Base-by-base conservation (phyloP, 2,888 invertebrate genomes). In the Drosophila pseudotalamancana region DNA sequence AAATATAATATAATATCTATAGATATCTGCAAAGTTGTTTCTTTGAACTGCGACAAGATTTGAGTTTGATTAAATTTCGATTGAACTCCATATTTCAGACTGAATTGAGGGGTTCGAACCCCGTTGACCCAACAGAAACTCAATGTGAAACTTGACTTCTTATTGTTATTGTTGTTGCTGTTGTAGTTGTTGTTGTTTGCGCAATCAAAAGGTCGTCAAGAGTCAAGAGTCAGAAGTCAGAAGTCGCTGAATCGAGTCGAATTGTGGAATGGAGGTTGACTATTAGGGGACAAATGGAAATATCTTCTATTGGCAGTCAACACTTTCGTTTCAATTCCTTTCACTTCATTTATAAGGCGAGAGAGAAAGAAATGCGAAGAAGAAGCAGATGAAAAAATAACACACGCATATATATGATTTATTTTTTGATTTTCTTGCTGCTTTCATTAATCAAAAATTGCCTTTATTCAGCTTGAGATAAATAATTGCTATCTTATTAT, bases 401-500 rank as follows among this genome's bases (percentile, higher is more conserved):
- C 11, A 19, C 11, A 19, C 19, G 16, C 23, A 37, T 31, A 16
- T 18, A 12, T 19, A 8, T 25, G 16, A 14, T 29, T 42, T 32
- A 11, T 49, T 18, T 39, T 50, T 25, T 32, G 35, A 14, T 49
- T 35, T 29, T 35, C 48, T 40, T 32, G 73, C 81, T 72, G 78
- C 66, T 78, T 83, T 86, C 81, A 81, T 81, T 81, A 81, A 81
- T 81, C 81, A 81, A 82, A 80, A 86, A 73, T 60, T 54, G 67
- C 61, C 60, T 67, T 74, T 65, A 62, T 77, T 71, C 85, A 64
- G 49, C 55, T 64, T 54, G 49, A 66, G 69, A 81, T 81, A 81
- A 81, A 81, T 86, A 81, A 81, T 81, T 81, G 87, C 84, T 76
- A 81, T 81, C 81, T 86, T 81, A 81, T 86, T 81, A 81, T 81